Base-by-base conservation (phyloP, 2,113 vertebrate genomes). In the Entomyzon cyanotis region DNA sequence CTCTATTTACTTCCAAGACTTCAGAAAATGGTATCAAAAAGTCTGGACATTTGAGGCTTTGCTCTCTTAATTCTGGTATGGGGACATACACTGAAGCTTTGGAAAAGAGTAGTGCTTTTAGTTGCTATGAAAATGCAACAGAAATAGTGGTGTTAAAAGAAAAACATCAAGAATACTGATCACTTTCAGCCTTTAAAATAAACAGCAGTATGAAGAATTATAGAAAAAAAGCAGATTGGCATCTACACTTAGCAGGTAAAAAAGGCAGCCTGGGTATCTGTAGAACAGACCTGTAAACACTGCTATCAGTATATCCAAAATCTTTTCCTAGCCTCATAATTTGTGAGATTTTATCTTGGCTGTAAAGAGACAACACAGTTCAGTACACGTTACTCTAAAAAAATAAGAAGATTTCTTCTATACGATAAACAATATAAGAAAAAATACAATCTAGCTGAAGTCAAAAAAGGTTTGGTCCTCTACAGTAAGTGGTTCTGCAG, bases 171-270 rank as follows among this genome's bases (percentile, higher is more conserved):
- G 35, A 81, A 37, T 50, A 76, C 69, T 44, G 88, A 86, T 81
- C 52, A 47, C n/a, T 95, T 93, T 79, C 50, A 95, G 67, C 11
- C 53, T 86, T 93, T 74, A 85, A 95, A 21, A 95, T 3, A 75
- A 64, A 82, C 7, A 90, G 44, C 55, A 90, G 47, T 67, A 94
- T 30, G 28, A 89, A 97, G 93, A 95, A 85, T 31, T 76, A 68
- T 20, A 69, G 52, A 52, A 79, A 83, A 89, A 62, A 23, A n/a
- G 39, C 30, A 88, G 41, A 73, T 0, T 18, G 12, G 16, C 14
- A 70, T 39, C 52, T 84, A 70, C 49, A 33, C 33, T 35, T 41
- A 37, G 17, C 3, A 71, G 11, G 8, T 37, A 69, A 68, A 79
- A 84, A 82, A 73, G 31, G 20, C 5, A 94, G 46, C n/a, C 46